These are phyloP conservation scores for Nomada ferruginata DNA, from an alignment of 2,888 invertebrate species.

Conservation along the genomic window DNA sequence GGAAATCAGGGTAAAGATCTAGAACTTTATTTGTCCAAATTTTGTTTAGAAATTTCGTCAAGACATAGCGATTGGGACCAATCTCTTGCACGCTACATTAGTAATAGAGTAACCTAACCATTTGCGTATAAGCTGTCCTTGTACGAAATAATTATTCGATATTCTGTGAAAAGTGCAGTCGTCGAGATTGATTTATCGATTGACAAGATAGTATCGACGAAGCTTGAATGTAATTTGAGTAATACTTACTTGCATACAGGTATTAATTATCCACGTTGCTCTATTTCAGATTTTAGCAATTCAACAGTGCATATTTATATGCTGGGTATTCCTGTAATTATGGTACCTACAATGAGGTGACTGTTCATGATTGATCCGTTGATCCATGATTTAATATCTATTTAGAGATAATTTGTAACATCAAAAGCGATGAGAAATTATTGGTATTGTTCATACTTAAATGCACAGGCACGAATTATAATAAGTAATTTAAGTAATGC, in stretches of 20 bases:
- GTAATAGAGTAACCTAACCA: slow-evolving; percentile 5
- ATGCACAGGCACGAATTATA: no score
- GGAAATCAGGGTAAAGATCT: slow-evolving; percentile 13
- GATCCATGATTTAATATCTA: no score
- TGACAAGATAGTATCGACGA: neutral
- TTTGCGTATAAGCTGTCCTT: neutral
- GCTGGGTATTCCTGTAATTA: no score
- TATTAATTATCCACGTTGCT: neutral
- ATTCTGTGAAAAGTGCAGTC: neutral
- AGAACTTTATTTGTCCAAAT: neutral
- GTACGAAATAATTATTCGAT: neutral
- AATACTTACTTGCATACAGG: neutral
- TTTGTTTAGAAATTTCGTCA: slow-evolving; percentile 1
- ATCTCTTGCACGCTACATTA: slow-evolving; percentile 25
- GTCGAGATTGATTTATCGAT: neutral
- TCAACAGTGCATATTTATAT: neutral
- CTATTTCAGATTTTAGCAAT: slow-evolving; percentile 1
- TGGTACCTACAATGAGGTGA: no score
- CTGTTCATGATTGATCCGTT: no score
- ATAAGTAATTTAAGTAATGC: no score
- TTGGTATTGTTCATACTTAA: no score
- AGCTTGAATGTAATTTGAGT: slow-evolving; percentile 1
- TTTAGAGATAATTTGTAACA: no score
- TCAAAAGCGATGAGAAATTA: no score
- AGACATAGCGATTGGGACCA: slow-evolving; percentile 1